Base-by-base conservation (phyloP, 2,888 invertebrate genomes). In the Polymixis flavicincta region DNA sequence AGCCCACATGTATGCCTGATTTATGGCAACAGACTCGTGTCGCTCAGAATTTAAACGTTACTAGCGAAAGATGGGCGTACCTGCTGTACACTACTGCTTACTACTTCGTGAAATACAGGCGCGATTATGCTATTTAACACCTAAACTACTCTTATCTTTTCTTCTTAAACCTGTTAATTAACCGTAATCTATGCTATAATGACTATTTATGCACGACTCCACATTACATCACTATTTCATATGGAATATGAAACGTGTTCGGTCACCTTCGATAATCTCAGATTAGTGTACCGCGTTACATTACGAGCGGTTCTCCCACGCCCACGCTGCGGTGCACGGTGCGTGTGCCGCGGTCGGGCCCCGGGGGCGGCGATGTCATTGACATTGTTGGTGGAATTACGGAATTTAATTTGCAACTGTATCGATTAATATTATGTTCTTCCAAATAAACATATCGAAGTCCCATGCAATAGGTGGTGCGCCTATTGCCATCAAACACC, bases 251-350 rank as follows among this genome's bases (percentile, higher is more conserved):
- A 75, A 63, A 71, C 71, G 64, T 61, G 72, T 66, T 69, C 63
- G 48, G 69, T 82, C 75, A 82, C 86, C 79, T 72, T 67, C 74
- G 67, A 22, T 85, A 76, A 77, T 74, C 75, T 68, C 55, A n/a
- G 67, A 77, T 86, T 71, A 80, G 68, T 61, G 72, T 63, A 67
- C 48, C n/a, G 73, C 25, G 76, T 72, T 76, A 68, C 74, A 78
- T 72, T 76, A 68, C 74, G 76, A 77, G 78, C 55, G 32, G 50
- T 64, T 70, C 76, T 85, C 87, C 76, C 83, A 82, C 86, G 71
- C 87, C 83, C 76, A 74, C 83, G 54, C 70, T 25, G 28, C 19
- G 17, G 42, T 45, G 42, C 42, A 45, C 42, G 11, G 2, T 11
- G 11, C 42, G 42, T 11, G 11, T 45, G 42, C 11, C 42, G 42